These are phyloP conservation scores for Bombus polaris DNA, from an alignment of 1,140 invertebrate species.

Conservation along the genomic window DNA sequence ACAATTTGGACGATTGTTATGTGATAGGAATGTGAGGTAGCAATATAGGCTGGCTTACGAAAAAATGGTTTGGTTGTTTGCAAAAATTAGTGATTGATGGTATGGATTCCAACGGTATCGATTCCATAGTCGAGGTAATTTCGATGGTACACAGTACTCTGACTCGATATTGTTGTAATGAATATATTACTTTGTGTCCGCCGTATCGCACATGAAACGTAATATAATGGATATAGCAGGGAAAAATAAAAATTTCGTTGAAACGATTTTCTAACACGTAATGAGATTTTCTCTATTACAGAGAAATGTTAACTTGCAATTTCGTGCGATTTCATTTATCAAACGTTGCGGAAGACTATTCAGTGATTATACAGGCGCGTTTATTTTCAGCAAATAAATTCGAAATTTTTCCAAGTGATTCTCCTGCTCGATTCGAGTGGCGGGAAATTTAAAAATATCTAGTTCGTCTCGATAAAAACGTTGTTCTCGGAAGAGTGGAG, in stretches of 20 bases:
- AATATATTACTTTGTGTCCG: not conserved
- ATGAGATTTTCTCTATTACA: too few relatives aligned
- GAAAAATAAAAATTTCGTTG: too few relatives aligned
- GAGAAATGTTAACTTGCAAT: too few relatives aligned
- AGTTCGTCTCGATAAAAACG: not conserved
- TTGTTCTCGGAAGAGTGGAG: not conserved
- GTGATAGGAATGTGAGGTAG: not conserved
- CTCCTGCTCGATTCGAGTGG: not conserved
- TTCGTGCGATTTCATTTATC: too few relatives aligned
- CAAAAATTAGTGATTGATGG: not conserved
- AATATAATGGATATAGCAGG: not conserved
- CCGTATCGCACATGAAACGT: not conserved
- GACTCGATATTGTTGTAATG: not conserved
- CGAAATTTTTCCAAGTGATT: not conserved
- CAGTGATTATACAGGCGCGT: too few relatives aligned
- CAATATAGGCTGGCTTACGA: not conserved
- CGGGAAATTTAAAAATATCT: not conserved
- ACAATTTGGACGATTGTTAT: constrained; percentile 9
- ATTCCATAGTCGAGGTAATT: not conserved
- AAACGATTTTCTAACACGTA: too few relatives aligned
- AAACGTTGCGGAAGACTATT: too few relatives aligned
- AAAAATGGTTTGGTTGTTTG: not conserved
- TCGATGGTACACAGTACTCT: not conserved
- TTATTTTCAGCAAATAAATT: not conserved
- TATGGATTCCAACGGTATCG: not conserved